A percentile compares a stretch with the other conserved stretches of the same genome.
Evolutionary conservation across 1,140 invertebrate genomes (phyloP).

Genomic region (Brachionus rotundiformis): DNA sequence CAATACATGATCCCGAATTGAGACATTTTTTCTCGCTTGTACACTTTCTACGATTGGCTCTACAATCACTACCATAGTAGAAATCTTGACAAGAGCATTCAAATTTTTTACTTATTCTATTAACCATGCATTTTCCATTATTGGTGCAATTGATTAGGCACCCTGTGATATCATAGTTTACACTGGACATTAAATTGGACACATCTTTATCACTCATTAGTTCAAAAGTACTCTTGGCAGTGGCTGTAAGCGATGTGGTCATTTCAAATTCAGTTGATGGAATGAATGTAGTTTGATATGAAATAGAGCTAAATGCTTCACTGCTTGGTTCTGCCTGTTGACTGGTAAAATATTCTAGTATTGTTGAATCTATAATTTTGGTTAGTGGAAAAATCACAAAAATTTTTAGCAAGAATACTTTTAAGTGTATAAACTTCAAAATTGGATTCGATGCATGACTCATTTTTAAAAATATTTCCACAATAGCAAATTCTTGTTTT

Average conservation of each 20-base stretch:
- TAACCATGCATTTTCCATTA: slow-evolving; percentile 9
- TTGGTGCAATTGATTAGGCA: slow-evolving; percentile 36
- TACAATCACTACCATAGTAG: slow-evolving; percentile 4
- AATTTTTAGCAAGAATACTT: neutral
- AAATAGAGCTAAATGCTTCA: too few species aligned
- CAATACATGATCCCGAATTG: neutral
- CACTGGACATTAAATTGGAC: neutral
- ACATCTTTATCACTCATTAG: neutral
- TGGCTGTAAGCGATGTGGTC: neutral
- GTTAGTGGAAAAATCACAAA: neutral
- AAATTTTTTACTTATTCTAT: neutral
- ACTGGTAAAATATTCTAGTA: too few species aligned
- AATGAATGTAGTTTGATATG: neutral
- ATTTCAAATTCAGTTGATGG: neutral
- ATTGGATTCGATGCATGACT: neutral
- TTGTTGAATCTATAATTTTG: neutral
- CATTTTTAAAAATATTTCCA: neutral
- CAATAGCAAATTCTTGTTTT: neutral
- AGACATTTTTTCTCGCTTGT: neutral
- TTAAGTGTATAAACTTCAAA: neutral
- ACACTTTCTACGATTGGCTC: neutral
- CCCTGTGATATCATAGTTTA: slow-evolving; percentile 25
- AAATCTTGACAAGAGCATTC: neutral
- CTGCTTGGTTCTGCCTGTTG: too few species aligned
- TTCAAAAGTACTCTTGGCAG: neutral